Conservation (phyloP, 2,113 vertebrate species). For the Anas platyrhynchos region DNA sequence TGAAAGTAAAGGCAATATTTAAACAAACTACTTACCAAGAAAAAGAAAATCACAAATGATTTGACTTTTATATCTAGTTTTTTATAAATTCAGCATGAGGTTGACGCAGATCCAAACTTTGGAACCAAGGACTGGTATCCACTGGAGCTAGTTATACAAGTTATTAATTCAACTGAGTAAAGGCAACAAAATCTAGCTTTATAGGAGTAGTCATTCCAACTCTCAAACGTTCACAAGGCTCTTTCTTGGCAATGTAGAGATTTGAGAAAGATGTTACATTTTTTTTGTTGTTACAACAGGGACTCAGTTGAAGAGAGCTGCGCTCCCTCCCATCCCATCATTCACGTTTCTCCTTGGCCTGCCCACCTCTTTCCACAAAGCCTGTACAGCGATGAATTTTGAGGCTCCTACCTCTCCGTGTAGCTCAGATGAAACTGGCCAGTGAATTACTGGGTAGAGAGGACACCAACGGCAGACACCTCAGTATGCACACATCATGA, state of each 20-base stretch:
- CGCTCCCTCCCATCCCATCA: not conserved
- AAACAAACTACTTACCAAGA: not conserved
- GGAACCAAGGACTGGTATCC: not conserved
- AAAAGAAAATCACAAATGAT: not conserved
- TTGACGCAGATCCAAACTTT: not conserved
- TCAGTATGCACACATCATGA: accelerated
- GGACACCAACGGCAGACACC: not conserved
- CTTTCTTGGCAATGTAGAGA: not conserved
- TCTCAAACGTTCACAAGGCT: not conserved
- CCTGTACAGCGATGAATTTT: not conserved
- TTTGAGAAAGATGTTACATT: not conserved
- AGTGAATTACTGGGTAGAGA: not conserved
- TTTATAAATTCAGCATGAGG: not conserved
- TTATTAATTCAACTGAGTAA: not conserved
- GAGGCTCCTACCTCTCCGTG: not conserved
- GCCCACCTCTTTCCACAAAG: not conserved
- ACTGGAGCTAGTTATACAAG: not conserved
- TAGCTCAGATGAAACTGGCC: not conserved
- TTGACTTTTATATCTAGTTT: not conserved
- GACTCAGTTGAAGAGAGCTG: not conserved
- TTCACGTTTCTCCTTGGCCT: not conserved
- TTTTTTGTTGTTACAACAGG: not conserved
- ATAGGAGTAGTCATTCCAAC: not conserved
- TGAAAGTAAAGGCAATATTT: not conserved
- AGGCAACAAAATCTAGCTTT: not conserved